A percentile compares a stretch with the other conserved stretches of the same genome.
phyloP scores from a whole-genome alignment of 2,797 vertebrate species.

The Gastrophryne carolinensis region DNA sequence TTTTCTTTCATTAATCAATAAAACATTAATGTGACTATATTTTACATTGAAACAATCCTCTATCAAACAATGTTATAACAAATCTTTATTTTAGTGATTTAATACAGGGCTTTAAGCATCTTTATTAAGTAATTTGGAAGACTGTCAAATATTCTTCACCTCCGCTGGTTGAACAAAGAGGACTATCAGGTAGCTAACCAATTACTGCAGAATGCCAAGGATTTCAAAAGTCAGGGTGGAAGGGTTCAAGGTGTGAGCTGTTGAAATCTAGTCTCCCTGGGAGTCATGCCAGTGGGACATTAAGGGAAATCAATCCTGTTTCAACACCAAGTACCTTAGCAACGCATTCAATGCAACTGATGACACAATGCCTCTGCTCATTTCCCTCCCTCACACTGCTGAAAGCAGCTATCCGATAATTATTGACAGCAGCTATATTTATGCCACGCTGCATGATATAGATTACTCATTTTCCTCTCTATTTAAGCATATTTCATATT shows the following conservation, averaged over 20 bases:
- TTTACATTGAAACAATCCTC: neutral
- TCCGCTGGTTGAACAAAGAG: slow-evolving; percentile 26
- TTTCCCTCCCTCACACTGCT: slow-evolving; percentile 33
- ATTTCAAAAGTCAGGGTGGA: slow-evolving; percentile 43
- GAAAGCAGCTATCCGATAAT: slow-evolving; percentile 42
- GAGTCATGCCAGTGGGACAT: slow-evolving; percentile 46
- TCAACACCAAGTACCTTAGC: slow-evolving; percentile 41
- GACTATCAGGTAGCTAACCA: slow-evolving; percentile 40
- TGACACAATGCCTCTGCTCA: slow-evolving; percentile 41
- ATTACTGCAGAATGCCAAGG: slow-evolving; percentile 35
- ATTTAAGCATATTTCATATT: slow-evolving; percentile 9
- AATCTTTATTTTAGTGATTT: slow-evolving; percentile 9
- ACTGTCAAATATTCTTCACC: slow-evolving; percentile 26
- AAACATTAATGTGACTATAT: too few relatives aligned
- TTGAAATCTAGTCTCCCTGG: slow-evolving; percentile 46
- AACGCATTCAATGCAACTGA: slow-evolving; percentile 45
- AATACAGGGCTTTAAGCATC: neutral
- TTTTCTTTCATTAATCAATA: neutral
- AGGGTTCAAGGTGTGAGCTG: slow-evolving; percentile 46
- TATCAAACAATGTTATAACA: neutral
- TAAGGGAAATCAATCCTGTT: slow-evolving; percentile 48
- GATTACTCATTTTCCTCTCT: slow-evolving; percentile 20
- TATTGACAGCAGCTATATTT: slow-evolving; percentile 33
- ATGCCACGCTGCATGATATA: slow-evolving; percentile 22
- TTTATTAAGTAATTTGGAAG: slow-evolving; percentile 18